phyloP scores from a whole-genome alignment of 2,888 invertebrate species.

The Phalera bucephala region DNA sequence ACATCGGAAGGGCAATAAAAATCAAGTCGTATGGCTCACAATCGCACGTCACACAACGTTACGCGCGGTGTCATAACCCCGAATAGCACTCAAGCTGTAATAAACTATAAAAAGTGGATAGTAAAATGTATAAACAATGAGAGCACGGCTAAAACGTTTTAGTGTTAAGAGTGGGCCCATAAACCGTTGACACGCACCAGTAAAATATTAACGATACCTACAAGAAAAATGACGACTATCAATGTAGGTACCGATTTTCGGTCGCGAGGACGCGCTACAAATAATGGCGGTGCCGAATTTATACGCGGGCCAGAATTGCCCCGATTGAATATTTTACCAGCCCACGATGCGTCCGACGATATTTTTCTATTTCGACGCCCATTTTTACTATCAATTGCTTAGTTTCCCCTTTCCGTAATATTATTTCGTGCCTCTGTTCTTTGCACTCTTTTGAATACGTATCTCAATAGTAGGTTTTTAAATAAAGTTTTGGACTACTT shows the following conservation, averaged over 20 bases:
- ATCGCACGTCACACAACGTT: constrained; percentile 62
- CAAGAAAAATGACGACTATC: constrained; percentile 82
- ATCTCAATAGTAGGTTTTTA: no score
- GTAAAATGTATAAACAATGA: constrained; percentile 82
- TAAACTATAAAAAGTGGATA: constrained; percentile 80
- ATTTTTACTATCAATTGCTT: constrained; percentile 81
- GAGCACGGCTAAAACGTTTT: constrained; percentile 80
- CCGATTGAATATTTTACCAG: constrained; percentile 83
- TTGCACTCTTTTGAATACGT: constrained; percentile 24
- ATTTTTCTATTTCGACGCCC: constrained; percentile 80
- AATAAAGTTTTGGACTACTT: no score
- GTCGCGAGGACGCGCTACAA: constrained; percentile 78
- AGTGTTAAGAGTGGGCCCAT: constrained; percentile 81
- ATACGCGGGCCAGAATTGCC: constrained; percentile 80
- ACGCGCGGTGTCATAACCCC: constrained; percentile 64
- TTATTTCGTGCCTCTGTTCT: constrained; percentile 61
- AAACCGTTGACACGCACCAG: constrained; percentile 81
- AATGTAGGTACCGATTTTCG: constrained; percentile 79
- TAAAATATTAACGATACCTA: constrained; percentile 82
- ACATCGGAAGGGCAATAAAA: constrained; percentile 63
- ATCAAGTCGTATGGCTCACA: constrained; percentile 64
- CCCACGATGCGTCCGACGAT: constrained; percentile 78
- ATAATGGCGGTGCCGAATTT: constrained; percentile 78
- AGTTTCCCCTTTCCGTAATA: constrained; percentile 79
- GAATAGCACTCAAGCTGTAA: constrained; percentile 67